Base-by-base conservation (phyloP, 2,113 vertebrate genomes). In the Martes martes region DNA sequence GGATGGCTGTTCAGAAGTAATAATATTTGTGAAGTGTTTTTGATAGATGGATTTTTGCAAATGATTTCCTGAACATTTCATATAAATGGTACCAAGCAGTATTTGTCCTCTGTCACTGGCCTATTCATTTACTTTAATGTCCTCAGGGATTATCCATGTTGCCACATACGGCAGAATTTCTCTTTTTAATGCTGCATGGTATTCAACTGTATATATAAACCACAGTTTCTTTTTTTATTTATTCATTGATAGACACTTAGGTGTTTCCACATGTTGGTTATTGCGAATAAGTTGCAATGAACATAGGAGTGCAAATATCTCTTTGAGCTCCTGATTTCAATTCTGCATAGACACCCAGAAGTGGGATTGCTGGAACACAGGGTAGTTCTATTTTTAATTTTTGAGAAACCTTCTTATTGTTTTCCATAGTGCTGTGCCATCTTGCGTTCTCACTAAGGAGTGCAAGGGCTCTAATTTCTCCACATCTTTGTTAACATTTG, bases 1-100 rank as follows among this genome's bases (percentile, higher is more conserved):
- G 47, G 47, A 33, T 52, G 31, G 76, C 18, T 79, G 31, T 33
- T 79, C 16, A 96, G 95, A 67, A 98, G 94, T 16, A 95, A 85
- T 36, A 97, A 97, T 89, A 97, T 94, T 50, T 98, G 97, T 67
- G 98, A 92, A 92, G 98, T 76, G 65, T 97, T 98, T 96, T 97
- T 98, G 47, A 89, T 95, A 84, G 98, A 96, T 92, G 96, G 2
- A n/a, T 97, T 97, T 96, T 98, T 98, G 69, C 36, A 94, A 96
- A 98, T 91, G 33, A 98, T 98, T 96, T 99, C 16, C 50, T 79
- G 47, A 79, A 23, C 47, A 79, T 21, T 18, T 52, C 31, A 11
- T n/a, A 61, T 79, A 50, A 50, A 45, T 33, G 26, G 15, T 79
- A 78, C 28, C 28, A 50, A 50, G 15, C 45, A 79, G 76, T 79